phyloP scores from a whole-genome alignment of 2,797 vertebrate species.

The Poecilia wingei region DNA sequence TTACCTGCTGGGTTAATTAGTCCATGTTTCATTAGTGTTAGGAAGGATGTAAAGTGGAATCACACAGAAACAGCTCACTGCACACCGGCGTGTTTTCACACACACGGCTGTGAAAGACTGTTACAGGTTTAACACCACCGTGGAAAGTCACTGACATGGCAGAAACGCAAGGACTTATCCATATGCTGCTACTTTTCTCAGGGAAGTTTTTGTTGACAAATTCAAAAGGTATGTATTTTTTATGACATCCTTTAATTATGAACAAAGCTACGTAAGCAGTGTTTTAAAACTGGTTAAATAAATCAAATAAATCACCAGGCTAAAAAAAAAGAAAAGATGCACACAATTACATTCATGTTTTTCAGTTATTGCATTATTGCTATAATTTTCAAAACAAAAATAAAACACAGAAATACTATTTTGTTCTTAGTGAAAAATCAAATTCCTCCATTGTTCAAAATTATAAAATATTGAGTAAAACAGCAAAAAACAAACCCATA shows the following conservation, averaged over 20 bases:
- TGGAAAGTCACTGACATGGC: conserved; percentile 58
- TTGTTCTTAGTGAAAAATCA: background rate
- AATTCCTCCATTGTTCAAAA: background rate
- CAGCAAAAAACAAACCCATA: background rate
- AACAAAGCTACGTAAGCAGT: background rate
- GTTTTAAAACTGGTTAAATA: background rate
- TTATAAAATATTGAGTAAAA: background rate
- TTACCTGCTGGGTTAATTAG: conserved; percentile 78
- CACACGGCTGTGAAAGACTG: conserved; percentile 26
- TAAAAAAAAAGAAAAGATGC: background rate
- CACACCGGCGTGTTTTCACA: conserved; percentile 55
- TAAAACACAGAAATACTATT: background rate
- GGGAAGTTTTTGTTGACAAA: conserved; percentile 40
- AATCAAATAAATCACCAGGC: background rate
- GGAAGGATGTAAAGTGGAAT: conserved; percentile 69
- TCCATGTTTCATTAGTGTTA: conserved; percentile 72
- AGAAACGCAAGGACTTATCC: conserved; percentile 27
- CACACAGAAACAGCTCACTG: conserved; percentile 52
- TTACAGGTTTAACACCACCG: conserved; percentile 23
- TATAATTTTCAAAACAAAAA: background rate
- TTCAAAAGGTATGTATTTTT: conserved; percentile 71
- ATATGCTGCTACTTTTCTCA: conserved; percentile 57
- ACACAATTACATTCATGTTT: background rate
- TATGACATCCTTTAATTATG: background rate
- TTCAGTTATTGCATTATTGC: background rate